Conservation (phyloP, 2,888 invertebrate genomes). For the Aphidius colemani region DNA sequence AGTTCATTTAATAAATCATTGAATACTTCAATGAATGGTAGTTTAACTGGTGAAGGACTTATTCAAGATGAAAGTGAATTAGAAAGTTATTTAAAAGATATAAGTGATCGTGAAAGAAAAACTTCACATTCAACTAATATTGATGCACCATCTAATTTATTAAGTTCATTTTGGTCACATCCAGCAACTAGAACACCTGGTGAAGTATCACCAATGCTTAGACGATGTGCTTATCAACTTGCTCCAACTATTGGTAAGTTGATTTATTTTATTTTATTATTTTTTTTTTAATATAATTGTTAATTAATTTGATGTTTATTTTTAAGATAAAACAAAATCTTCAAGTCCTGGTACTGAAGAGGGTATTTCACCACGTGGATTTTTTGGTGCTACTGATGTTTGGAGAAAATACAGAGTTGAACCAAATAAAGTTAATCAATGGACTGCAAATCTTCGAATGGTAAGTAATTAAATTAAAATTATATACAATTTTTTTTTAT, state of each 20-base stretch:
- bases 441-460: constrained; percentile 78
- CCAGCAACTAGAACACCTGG: constrained; percentile 61
- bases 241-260: constrained; percentile 62
- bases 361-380: constrained; percentile 59
- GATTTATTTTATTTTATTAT: constrained; percentile 21
- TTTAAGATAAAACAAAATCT: constrained; percentile 53
- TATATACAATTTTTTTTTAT: neutral
- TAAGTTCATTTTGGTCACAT: constrained; percentile 65
- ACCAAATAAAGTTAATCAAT: constrained; percentile 73
- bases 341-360: constrained; percentile 59
- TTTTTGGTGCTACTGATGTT: constrained; percentile 60
- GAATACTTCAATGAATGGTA: constrained; percentile 46
- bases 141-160: constrained; percentile 61
- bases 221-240: constrained; percentile 65
- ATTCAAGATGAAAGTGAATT: constrained; percentile 51
- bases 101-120: constrained; percentile 47
- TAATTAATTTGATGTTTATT: constrained; percentile 21
- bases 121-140: constrained; percentile 47
- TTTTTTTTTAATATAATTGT: constrained; percentile 5
- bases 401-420: constrained; percentile 71
- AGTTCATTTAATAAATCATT: constrained; percentile 45
- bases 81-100: constrained; percentile 50
- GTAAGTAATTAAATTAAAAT: constrained; percentile 56
- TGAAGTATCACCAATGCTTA: constrained; percentile 62
- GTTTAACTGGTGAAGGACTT: constrained; percentile 49